A percentile compares a stretch with the other conserved stretches of the same genome.
These are phyloP conservation scores for Drosophila fungiperda DNA, from an alignment of 2,888 invertebrate genomes.

Conservation along the genomic window DNA sequence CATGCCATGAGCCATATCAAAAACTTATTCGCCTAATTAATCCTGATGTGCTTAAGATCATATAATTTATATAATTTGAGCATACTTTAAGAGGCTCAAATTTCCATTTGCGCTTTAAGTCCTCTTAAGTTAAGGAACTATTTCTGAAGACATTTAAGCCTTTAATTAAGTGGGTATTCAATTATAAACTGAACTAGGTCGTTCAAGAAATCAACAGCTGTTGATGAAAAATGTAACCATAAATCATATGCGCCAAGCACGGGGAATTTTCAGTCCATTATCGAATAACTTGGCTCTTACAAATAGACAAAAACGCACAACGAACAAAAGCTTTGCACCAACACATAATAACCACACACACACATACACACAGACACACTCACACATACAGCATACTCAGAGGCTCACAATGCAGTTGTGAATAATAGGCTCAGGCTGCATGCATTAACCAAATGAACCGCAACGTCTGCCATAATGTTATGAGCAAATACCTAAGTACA, in stretches of 20 bases:
- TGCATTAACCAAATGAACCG: conserved; percentile 79
- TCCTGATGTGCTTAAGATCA: not conserved
- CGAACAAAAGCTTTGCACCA: conserved; percentile 50
- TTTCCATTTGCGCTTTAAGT: not conserved
- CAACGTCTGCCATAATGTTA: conserved; percentile 65
- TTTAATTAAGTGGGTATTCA: not conserved
- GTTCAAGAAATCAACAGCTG: conserved; percentile 2
- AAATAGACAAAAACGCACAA: conserved; percentile 42
- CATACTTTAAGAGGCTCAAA: not conserved
- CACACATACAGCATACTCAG: not conserved
- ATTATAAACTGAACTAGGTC: conserved; percentile 5
- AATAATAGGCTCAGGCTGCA: conserved; percentile 68
- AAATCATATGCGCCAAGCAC: conserved; percentile 14
- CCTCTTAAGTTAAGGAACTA: not conserved
- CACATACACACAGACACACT: conserved; percentile 2
- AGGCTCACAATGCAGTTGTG: conserved; percentile 44
- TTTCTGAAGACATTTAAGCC: conserved; percentile 6
- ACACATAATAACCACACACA: conserved; percentile 13
- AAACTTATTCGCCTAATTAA: not conserved
- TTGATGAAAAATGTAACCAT: conserved; percentile 1
- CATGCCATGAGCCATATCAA: not conserved
- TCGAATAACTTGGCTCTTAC: conserved; percentile 37
- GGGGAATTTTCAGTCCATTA: conserved; percentile 39
- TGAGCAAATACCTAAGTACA: conserved; percentile 60
- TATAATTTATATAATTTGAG: not conserved